Evolutionary conservation across 2,888 invertebrate genomes (phyloP).

Genomic region (Ectemnius cavifrons): DNA sequence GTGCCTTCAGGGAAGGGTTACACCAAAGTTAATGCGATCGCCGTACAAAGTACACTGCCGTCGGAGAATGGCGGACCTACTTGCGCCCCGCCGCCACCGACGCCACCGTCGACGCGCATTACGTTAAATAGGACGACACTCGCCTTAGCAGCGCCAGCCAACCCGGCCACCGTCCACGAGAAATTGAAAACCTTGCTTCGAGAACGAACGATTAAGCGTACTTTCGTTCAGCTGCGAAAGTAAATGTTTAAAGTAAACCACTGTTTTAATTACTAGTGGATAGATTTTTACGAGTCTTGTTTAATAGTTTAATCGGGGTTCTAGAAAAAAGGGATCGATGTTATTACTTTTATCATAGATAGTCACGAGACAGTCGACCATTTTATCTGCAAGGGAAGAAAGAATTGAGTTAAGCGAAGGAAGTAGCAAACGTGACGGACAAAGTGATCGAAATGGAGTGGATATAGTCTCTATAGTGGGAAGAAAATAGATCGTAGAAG

Average conservation of each 20-base stretch:
- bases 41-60: conserved; percentile 53
- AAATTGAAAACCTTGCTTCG: conserved; percentile 43
- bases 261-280: not conserved
- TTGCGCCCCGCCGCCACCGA: conserved; percentile 24
- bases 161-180: conserved; percentile 2
- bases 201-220: conserved; percentile 9
- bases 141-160: not conserved
- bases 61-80: conserved; percentile 39
- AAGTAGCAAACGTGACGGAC: conserved; percentile 9
- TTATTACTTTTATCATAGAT: too few relatives aligned
- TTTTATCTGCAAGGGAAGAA: not conserved
- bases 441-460: not conserved
- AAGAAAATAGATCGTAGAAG: too few relatives aligned
- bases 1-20: conserved; percentile 60
- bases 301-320: too few relatives aligned
- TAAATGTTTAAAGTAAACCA: not conserved
- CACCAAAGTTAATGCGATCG: conserved; percentile 65
- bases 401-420: not conserved
- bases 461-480: conserved; percentile 5
- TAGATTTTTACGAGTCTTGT: too few relatives aligned
- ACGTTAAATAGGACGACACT: conserved; percentile 38
- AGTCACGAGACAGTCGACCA: too few relatives aligned
- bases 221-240: not conserved
- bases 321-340: too few relatives aligned
- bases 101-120: conserved; percentile 12